These are phyloP conservation scores for Phortica magna DNA, from an alignment of 2,888 invertebrate species.

Conservation along the genomic window DNA sequence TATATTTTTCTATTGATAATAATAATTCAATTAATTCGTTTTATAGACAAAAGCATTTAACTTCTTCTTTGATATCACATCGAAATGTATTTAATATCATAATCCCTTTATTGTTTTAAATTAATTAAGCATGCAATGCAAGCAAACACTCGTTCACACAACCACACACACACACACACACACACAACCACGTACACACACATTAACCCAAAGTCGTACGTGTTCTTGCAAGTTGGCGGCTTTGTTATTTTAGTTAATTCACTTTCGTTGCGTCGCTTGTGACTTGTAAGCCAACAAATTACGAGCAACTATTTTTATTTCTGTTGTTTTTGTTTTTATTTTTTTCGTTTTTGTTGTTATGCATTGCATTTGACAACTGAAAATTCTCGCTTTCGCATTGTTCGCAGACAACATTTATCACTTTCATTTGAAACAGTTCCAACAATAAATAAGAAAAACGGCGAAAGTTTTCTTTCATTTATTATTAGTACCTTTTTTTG, in stretches of 20 bases:
- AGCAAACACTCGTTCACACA: too few species aligned
- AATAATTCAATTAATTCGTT: too few species aligned
- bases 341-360: constrained; percentile 39
- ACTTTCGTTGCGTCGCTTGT: constrained; percentile 40
- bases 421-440: constrained; percentile 66
- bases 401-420: constrained; percentile 54
- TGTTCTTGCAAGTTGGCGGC: too few species aligned
- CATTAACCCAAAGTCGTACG: too few species aligned
- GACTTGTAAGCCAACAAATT: constrained; percentile 50
- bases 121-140: too few species aligned
- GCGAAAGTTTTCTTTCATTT: constrained; percentile 21
- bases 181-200: too few species aligned
- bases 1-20: too few species aligned
- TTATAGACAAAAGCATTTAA: too few species aligned
- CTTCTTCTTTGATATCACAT: too few species aligned
- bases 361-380: constrained; percentile 43
- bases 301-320: constrained; percentile 67
- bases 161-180: too few species aligned
- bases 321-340: constrained; percentile 44
- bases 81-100: too few species aligned
- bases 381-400: constrained; percentile 57
- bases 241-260: constrained; percentile 23
- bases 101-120: too few species aligned
- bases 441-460: constrained; percentile 45
- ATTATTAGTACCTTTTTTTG: neutral